Evolutionary conservation across 37 sponge, comb jelly and placozoan genomes (phyloP).

Genomic region (Spongilla lacustris): DNA sequence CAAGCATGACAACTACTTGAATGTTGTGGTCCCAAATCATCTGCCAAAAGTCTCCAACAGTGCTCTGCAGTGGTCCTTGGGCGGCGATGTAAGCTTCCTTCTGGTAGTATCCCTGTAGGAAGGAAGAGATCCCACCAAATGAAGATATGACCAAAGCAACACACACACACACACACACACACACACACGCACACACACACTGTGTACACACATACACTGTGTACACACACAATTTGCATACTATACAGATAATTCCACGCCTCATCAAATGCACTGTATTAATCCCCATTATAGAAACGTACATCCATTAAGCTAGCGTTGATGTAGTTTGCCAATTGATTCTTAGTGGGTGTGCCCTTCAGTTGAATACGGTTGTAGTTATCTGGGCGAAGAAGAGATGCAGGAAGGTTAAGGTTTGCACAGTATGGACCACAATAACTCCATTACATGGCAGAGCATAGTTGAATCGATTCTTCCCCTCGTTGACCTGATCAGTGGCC

Average conservation of each 20-base stretch:
- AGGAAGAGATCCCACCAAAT: not conserved
- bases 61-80: constrained; percentile 60
- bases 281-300: not conserved
- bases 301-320: constrained; percentile 4
- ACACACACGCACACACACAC: constrained; percentile 9
- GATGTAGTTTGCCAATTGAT: not conserved
- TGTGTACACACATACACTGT: constrained; percentile 7
- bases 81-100: constrained; percentile 14
- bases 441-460: not conserved
- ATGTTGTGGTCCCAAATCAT: constrained; percentile 41
- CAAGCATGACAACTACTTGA: constrained; percentile 55
- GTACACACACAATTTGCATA: constrained; percentile 1
- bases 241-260: not conserved
- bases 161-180: constrained; percentile 39
- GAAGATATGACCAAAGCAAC: not conserved
- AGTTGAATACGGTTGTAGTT: not conserved
- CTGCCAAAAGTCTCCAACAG: constrained; percentile 77
- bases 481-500: not conserved
- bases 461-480: not conserved
- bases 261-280: not conserved
- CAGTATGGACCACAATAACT: not conserved
- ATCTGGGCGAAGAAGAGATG: not conserved
- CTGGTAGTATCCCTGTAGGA: constrained; percentile 13
- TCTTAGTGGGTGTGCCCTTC: not conserved
- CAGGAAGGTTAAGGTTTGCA: not conserved